Evolutionary conservation across 2,888 invertebrate species (phyloP).

Genomic region (Nemotelus pantherinus): DNA sequence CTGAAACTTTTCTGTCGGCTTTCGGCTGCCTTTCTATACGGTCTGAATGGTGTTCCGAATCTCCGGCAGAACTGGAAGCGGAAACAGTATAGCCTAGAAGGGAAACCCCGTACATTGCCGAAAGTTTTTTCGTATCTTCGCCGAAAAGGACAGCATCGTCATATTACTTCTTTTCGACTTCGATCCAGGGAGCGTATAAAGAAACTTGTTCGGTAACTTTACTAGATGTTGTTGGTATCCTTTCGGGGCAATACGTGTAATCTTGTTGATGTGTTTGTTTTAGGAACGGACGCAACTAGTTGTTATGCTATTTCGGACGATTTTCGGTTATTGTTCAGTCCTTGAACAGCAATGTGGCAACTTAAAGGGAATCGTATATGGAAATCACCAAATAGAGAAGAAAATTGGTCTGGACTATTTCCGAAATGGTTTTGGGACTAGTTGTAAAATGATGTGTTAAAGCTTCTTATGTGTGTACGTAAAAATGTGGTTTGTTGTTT

Average conservation of each 20-base stretch:
- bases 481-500: too few species aligned
- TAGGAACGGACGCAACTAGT: slow-evolving; percentile 25
- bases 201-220: neutral
- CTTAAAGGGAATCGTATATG: slow-evolving; percentile 27
- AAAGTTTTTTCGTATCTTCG: neutral
- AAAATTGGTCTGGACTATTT: slow-evolving; percentile 41
- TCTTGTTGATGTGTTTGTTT: neutral
- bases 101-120: too few species aligned
- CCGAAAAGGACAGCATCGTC: neutral
- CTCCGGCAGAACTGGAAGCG: too few species aligned
- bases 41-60: too few species aligned
- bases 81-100: too few species aligned
- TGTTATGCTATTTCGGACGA: neutral
- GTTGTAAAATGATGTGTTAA: slow-evolving; percentile 29
- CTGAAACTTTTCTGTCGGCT: too few species aligned
- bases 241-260: neutral
- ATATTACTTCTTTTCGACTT: neutral
- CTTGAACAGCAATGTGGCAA: slow-evolving; percentile 40
- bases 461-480: neutral
- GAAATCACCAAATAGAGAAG: neutral
- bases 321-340: neutral
- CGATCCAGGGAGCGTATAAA: neutral
- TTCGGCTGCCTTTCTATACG: too few species aligned
- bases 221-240: neutral
- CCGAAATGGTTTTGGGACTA: slow-evolving; percentile 20